Base-by-base conservation (phyloP, 2,113 vertebrate genomes). In the Naja naja region DNA sequence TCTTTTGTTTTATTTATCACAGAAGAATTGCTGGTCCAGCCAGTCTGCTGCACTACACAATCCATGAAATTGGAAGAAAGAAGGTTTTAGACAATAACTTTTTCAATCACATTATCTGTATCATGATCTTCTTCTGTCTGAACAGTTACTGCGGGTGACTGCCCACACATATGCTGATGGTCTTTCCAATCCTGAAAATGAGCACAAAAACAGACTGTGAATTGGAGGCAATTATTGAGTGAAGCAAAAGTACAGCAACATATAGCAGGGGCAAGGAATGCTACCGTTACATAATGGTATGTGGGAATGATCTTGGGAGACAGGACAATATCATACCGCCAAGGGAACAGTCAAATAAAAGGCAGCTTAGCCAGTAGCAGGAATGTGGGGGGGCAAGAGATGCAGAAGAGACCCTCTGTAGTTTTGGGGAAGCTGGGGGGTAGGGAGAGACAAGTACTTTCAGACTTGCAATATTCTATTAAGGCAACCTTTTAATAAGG, bases 181-280 rank as follows among this genome's bases (percentile, higher is more conserved):
- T 99, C 99, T 95, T 99, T 99, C 99, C 99, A 99, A 97, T 99
- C 99, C 99, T 99, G 97, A 16, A 3, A 88, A 88, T 52, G 58
- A 87, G 88, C 43, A 89, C 88, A 92, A n/a, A 95, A n/a, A 58
- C 6, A 89, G 69, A 55, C 18, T 53, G 0, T 93, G 89, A 94
- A 45, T 89, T 85, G 47, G 88, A 81, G 16, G 39, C 20, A 47
- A 52, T 11, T 9, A 55, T 43, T 86, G 25, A 30, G 2, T 81
- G n/a, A 52, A 60, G 23, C 53, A 3, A 1, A 54, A 85, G 2
- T 27, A 12, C 3, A 20, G 0, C 18, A 85, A 27, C 9, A 56
- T 43, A 45, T 1, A 12, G 14, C 16, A 43, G n/a, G 45, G n/a
- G 27, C 52, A 34, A 20, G 6, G 22, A 90, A 74, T 16, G 6